Percentiles rank a stretch among this genome's conserved stretches.
Conservation (phyloP, 2,113 vertebrate species). For the Sander lucioperca region DNA sequence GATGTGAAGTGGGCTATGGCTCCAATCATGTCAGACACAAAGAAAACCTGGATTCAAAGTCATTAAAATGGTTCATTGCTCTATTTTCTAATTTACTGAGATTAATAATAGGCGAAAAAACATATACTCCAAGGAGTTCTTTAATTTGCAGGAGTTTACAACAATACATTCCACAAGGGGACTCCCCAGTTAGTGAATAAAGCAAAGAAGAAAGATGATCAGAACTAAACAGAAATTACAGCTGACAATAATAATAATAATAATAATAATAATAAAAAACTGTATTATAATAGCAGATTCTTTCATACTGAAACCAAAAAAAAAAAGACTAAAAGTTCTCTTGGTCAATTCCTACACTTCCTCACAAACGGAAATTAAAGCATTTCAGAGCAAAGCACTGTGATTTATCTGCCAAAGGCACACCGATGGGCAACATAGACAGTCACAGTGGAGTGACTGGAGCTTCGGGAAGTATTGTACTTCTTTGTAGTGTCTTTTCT, state of each 20-base stretch:
- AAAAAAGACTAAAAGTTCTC: conserved; percentile 17
- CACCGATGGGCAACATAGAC: conserved; percentile 47
- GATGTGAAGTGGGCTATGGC: conserved; percentile 59
- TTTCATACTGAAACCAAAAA: conserved; percentile 18
- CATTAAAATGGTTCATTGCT: conserved; percentile 80
- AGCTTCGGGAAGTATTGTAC: conserved; percentile 65
- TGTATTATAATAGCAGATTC: conserved; percentile 22
- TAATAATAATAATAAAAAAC: too few species aligned
- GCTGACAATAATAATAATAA: neutral
- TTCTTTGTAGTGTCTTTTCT: conserved; percentile 62
- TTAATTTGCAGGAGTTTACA: conserved; percentile 78
- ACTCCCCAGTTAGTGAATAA: conserved; percentile 47
- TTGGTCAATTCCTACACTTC: conserved; percentile 18
- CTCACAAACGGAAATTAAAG: conserved; percentile 30
- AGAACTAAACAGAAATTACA: conserved; percentile 45
- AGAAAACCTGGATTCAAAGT: conserved; percentile 75
- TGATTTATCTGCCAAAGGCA: conserved; percentile 68
- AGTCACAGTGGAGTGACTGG: conserved; percentile 52
- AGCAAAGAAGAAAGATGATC: conserved; percentile 32
- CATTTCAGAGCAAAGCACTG: conserved; percentile 38
- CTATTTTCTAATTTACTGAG: conserved; percentile 80
- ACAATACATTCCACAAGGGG: conserved; percentile 71
- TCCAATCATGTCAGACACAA: conserved; percentile 62
- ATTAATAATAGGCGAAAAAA: conserved; percentile 80
- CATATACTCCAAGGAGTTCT: conserved; percentile 77